phyloP scores from a whole-genome alignment of 1,140 invertebrate genomes.

The Paraescarpia echinospica region DNA sequence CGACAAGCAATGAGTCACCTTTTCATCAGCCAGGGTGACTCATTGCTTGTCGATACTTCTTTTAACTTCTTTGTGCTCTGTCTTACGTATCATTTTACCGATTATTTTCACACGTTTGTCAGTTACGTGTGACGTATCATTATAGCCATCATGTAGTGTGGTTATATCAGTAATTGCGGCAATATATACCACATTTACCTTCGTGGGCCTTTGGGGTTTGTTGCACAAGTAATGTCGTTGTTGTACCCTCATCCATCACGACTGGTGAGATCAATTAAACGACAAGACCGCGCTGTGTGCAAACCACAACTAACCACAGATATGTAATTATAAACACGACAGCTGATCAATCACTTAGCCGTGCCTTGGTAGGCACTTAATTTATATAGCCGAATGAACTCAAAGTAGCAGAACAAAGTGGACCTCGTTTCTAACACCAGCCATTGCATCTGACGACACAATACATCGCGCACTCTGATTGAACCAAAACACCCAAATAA shows the following conservation, averaged over 20 bases:
- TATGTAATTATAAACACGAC: neutral
- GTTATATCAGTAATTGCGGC: neutral
- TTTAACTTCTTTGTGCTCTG: neutral
- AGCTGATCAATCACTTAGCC: neutral
- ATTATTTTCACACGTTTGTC: neutral
- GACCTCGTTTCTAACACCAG: neutral
- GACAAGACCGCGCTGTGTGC: neutral
- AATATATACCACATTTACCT: neutral
- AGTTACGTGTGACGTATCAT: neutral
- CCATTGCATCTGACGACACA: neutral
- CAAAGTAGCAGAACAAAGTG: neutral
- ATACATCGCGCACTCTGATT: neutral
- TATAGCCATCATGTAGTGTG: neutral
- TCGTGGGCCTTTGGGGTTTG: neutral
- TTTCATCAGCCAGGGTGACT: too few relatives aligned
- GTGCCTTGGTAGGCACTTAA: neutral
- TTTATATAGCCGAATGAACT: neutral
- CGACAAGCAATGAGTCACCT: neutral
- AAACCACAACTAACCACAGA: neutral
- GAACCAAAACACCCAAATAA: neutral
- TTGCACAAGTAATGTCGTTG: neutral
- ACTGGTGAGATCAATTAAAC: neutral
- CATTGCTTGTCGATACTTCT: neutral
- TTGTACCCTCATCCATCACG: neutral
- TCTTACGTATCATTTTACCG: neutral